Conservation (phyloP, 1,140 invertebrate genomes). For the Macrotrachela quadricornifera region DNA sequence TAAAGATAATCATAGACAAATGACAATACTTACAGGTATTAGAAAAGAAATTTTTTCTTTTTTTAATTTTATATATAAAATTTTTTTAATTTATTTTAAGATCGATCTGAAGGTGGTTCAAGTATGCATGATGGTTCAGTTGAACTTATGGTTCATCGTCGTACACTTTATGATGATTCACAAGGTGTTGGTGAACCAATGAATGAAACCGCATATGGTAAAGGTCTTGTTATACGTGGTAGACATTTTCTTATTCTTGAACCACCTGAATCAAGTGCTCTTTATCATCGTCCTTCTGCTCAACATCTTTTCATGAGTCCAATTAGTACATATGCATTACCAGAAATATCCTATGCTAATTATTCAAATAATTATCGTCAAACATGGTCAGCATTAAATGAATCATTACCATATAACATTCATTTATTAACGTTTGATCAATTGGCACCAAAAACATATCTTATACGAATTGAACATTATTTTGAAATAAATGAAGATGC, state of each 20-base stretch:
- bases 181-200: slow-evolving; percentile 77
- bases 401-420: slow-evolving; percentile 48
- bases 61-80: slow-evolving; percentile 43
- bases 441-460: slow-evolving; percentile 40
- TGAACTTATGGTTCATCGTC: slow-evolving; percentile 42
- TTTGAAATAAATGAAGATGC: slow-evolving; percentile 49
- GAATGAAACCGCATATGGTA: slow-evolving; percentile 50
- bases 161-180: slow-evolving; percentile 62
- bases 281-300: slow-evolving; percentile 27
- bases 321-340: slow-evolving; percentile 24
- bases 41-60: too few species aligned
- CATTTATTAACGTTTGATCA: slow-evolving; percentile 69
- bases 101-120: too few species aligned
- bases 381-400: slow-evolving; percentile 2
- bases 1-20: slow-evolving; percentile 16
- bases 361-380: background rate
- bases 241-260: slow-evolving; percentile 28
- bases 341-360: background rate
- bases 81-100: slow-evolving; percentile 36
- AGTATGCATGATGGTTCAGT: too few species aligned
- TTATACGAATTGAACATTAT: slow-evolving; percentile 55
- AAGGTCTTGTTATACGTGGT: slow-evolving; percentile 59
- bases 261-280: slow-evolving; percentile 20
- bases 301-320: slow-evolving; percentile 31
- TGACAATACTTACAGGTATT: slow-evolving; percentile 56